phyloP scores from a whole-genome alignment of 2,888 invertebrate genomes.

The Neria commutata region DNA sequence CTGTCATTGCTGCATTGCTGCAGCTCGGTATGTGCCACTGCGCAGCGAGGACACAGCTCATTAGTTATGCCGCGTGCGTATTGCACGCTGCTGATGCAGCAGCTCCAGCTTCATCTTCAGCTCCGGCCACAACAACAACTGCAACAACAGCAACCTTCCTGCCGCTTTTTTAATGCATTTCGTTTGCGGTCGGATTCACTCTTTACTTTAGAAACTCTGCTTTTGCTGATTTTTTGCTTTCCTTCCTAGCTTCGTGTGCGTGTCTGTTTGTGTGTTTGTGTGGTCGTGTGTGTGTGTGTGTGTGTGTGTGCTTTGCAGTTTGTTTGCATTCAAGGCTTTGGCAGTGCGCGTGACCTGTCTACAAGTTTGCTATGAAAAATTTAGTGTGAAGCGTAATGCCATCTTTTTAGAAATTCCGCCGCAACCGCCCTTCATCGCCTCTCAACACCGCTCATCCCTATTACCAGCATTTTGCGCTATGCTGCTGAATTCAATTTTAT shows the following conservation, averaged over 20 bases:
- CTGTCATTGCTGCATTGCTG: background rate
- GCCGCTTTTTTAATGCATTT: constrained; percentile 2
- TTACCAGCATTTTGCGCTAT: background rate
- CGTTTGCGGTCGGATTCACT: background rate
- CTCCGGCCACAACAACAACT: background rate
- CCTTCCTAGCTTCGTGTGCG: background rate
- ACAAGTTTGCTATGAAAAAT: constrained; percentile 2
- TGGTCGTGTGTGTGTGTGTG: background rate
- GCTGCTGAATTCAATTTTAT: constrained; percentile 5
- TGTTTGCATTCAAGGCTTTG: constrained; percentile 14
- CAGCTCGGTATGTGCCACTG: too few species aligned
- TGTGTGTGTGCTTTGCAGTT: background rate
- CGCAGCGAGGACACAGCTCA: constrained; percentile 22
- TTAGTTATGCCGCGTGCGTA: constrained; percentile 36
- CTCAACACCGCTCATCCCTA: background rate
- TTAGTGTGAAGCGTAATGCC: constrained; percentile 2
- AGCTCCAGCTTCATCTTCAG: constrained; percentile 5
- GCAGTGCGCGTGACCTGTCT: constrained; percentile 14
- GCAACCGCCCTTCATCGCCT: too few species aligned
- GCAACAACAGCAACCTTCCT: background rate
- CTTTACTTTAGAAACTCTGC: too few species aligned
- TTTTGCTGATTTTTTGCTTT: background rate
- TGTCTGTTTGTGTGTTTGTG: background rate
- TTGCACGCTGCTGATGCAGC: constrained; percentile 19
- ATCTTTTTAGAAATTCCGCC: background rate